These are phyloP conservation scores for Tricholaema leucomelas DNA, from an alignment of 2,113 vertebrate genomes.

Conservation along the genomic window DNA sequence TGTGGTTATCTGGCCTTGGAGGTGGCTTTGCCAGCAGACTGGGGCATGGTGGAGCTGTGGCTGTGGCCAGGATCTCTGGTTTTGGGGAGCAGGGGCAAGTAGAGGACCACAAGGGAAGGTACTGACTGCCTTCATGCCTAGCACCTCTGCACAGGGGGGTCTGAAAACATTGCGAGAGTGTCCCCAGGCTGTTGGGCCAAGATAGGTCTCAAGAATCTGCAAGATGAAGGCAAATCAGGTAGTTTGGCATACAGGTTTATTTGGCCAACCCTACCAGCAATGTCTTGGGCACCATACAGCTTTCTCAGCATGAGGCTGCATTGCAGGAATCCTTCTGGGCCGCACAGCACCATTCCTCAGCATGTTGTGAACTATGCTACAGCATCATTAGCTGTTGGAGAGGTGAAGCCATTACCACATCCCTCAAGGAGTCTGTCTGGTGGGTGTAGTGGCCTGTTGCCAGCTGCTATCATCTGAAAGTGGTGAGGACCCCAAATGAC, in stretches of 20 bases:
- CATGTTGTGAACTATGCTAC: neutral
- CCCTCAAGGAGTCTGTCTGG: neutral
- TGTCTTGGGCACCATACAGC: neutral
- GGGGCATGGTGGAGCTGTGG: fast-evolving
- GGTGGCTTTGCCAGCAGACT: neutral
- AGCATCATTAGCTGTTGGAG: neutral
- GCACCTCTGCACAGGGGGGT: neutral
- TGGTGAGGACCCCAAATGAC: neutral
- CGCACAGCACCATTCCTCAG: neutral
- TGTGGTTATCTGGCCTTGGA: neutral
- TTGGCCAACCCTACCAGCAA: neutral
- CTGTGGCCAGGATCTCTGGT: fast-evolving
- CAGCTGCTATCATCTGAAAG: fast-evolving
- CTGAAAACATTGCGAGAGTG: fast-evolving
- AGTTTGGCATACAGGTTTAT: neutral
- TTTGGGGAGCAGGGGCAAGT: neutral
- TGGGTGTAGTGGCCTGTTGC: neutral
- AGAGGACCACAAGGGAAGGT: neutral
- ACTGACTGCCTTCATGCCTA: neutral
- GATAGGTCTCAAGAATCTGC: neutral
- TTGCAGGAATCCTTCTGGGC: neutral
- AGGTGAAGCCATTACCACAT: neutral
- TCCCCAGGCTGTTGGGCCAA: neutral
- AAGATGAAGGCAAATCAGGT: neutral
- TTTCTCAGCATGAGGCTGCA: neutral